These are phyloP conservation scores for Eutrigla gurnardus DNA, from an alignment of 2,797 vertebrate genomes.

Conservation along the genomic window DNA sequence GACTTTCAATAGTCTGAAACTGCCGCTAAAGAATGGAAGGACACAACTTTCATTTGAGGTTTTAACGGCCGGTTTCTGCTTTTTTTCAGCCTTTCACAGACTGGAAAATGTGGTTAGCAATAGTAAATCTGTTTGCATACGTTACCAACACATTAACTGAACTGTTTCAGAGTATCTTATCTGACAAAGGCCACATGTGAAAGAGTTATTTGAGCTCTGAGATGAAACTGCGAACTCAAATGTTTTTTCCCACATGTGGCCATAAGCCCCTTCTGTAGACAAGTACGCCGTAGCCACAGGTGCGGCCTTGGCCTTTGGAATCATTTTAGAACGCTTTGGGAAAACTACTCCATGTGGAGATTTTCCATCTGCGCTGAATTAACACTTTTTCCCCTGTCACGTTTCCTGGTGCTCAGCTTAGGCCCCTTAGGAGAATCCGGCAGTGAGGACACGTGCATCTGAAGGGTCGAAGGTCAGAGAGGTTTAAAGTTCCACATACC, in stretches of 20 bases:
- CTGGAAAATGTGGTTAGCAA: neutral
- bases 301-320: neutral
- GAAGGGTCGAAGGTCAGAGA: constrained; percentile 38
- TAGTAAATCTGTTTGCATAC: neutral
- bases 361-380: constrained; percentile 8
- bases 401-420: neutral
- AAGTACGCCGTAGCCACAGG: neutral
- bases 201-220: neutral
- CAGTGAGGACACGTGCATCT: constrained; percentile 11
- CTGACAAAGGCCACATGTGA: neutral
- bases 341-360: constrained; percentile 1
- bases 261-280: neutral
- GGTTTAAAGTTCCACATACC: constrained; percentile 23
- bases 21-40: neutral
- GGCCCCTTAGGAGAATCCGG: constrained; percentile 4
- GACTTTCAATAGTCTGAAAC: constrained; percentile 7
- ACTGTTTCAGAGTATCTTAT: neutral
- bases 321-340: neutral
- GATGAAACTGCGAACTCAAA: neutral
- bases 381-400: constrained; percentile 1
- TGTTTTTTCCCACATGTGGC: neutral
- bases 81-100: neutral
- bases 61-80: neutral
- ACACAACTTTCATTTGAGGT: neutral
- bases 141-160: neutral